Base-by-base conservation (phyloP, 1,140 invertebrate genomes). In the Dufourea novaeangliae region DNA sequence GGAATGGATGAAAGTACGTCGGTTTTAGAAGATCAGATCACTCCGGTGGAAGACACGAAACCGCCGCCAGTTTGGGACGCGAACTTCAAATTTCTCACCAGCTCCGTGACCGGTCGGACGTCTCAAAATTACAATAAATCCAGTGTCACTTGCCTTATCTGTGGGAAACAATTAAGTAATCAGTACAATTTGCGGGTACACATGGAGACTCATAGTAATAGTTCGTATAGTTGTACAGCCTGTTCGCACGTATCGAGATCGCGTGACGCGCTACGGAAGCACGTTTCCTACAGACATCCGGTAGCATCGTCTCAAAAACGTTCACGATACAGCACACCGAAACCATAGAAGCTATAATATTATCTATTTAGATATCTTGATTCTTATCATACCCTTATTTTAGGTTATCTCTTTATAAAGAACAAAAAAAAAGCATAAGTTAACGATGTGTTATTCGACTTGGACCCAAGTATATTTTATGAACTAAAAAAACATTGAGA, bases 151-250 rank as follows among this genome's bases (percentile, higher is more conserved):
- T 97, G 97, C 90, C 94, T 95, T 71, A 94, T 97, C 46, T 97
- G 97, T 92, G 95, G 96, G 83, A 97, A 97, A 91, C 96, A 97
- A 74, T 93, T 97, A 41, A 97, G 96, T 90, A 97, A 97, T 92
- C 97, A 97, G 89, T 98, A 98, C 91, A 98, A 98, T 91, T 92
- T 97, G 84, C 93, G 97, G 57, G 97, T 98, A 78, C 97, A 97
- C 88, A 95, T 97, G 94, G 97, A 97, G 88, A 97, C 97, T 20
- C 97, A 97, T 88, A 96, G 96, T 86, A 97, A 97, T 84, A 95
- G 96, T 74, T 95, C 95, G 69, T 95, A 94, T 89, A 96, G 96
- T 27, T 97, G 97, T 88, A 94, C 95, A 64, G 95, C 96, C 0
- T 98, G 97, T 92, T 95, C 94, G 27, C 97, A 97, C 88, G 96